Evolutionary conservation across 2,888 invertebrate genomes (phyloP), one percentile per base, ranked within the genome.

Genomic region (Blera fallax): DNA sequence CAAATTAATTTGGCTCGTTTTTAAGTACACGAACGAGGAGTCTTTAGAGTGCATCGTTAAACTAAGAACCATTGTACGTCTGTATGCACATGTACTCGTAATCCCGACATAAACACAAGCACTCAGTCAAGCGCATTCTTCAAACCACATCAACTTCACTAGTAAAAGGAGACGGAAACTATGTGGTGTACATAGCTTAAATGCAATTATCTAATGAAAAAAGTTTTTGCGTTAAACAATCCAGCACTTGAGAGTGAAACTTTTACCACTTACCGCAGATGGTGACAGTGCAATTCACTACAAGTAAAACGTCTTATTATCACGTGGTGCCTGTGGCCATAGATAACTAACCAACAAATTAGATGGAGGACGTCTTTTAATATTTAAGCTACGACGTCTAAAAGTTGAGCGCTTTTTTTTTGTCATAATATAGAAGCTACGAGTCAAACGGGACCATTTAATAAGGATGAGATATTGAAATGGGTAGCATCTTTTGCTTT

Each of bases 141-240:
- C 10, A 27, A 43, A 43, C 40, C 14, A 27, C 62, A 56, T 56
- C 27, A 32, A n/a, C 27, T 65, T n/a, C 3, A 11, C 1, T 14
- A 16, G 50, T 11, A 16, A 34, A 24, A 45, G 10, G 11, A 8
- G 43, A 56, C 56, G 10, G 16, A 43, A 56, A 27, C 54, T 43
- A 56, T 56, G 14, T 14, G n/a, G n/a, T 6, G 14, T 34, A 34
- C 34, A 16, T 34, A 52, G 4, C 62, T 37, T 24, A 37, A 62
- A 62, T 32, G 73, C 73, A 74, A 74, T 74, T 74, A 64, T 74
- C 62, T 74, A 74, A 74, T 74, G 73, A 74, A 73, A 73, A 64
- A 73, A 74, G 73, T 40, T 74, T 72, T 54, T 32, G 29, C 50
- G 14, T 40, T 72, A 29, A 27, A 62, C 72, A 24, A 21, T 40